Evolutionary conservation across 2,888 invertebrate genomes (phyloP).

Genomic region (Macrosiphum euphorbiae): DNA sequence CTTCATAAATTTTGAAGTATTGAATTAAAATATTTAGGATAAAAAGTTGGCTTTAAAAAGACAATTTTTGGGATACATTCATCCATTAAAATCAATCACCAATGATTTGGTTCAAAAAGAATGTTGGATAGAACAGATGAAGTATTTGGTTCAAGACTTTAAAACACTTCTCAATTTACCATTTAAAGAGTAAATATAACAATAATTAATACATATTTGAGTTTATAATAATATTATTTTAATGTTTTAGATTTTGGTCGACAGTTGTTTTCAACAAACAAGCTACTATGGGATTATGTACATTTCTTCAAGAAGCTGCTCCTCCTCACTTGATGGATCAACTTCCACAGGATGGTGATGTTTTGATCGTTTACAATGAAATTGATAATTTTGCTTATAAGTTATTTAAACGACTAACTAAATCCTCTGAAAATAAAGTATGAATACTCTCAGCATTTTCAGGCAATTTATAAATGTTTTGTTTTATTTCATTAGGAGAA

Average conservation of each 20-base stretch:
- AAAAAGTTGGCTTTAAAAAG: constrained; percentile 46
- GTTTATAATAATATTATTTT: constrained; percentile 1
- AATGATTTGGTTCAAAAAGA: constrained; percentile 39
- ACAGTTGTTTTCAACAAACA: constrained; percentile 48
- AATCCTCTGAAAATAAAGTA: constrained; percentile 39
- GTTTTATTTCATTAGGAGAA: constrained; percentile 69
- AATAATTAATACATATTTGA: not conserved
- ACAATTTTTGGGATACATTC: constrained; percentile 39
- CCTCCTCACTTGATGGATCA: constrained; percentile 76
- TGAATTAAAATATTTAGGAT: constrained; percentile 27
- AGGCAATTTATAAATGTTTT: not conserved
- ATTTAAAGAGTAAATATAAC: constrained; percentile 29
- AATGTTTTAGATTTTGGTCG: constrained; percentile 58
- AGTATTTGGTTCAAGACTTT: constrained; percentile 44
- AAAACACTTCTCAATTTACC: constrained; percentile 50
- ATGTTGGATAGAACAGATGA: constrained; percentile 60
- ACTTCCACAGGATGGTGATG: constrained; percentile 71
- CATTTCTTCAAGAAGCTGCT: constrained; percentile 82
- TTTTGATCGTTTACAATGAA: constrained; percentile 75
- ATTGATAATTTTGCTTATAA: constrained; percentile 68
- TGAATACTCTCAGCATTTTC: not conserved
- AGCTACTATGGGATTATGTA: constrained; percentile 33
- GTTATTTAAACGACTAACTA: constrained; percentile 47
- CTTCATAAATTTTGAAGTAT: not conserved
- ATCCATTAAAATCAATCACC: constrained; percentile 48